A percentile compares a stretch with the other conserved stretches of the same genome.
Evolutionary conservation across 2,888 invertebrate species (phyloP).

Genomic region (Pseudolycoriella hygida): DNA sequence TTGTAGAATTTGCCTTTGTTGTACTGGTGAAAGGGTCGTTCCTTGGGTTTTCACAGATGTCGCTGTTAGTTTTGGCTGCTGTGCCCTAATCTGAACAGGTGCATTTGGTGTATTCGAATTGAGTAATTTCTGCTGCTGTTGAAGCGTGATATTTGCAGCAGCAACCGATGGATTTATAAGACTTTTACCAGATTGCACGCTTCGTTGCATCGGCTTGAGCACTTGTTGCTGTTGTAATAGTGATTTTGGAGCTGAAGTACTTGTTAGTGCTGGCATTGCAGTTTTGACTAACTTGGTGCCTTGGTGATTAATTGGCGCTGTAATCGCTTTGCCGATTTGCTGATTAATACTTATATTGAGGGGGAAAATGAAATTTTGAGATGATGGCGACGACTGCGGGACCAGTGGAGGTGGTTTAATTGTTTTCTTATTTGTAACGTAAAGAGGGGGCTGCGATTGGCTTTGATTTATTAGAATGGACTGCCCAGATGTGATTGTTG

Average conservation of each 20-base stretch:
- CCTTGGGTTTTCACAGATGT: constrained; percentile 15
- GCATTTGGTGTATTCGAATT: not conserved
- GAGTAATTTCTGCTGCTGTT: constrained; percentile 7
- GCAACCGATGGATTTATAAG: constrained; percentile 12
- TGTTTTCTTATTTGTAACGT: constrained; percentile 9
- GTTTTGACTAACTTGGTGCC: constrained; percentile 8
- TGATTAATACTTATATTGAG: constrained; percentile 15
- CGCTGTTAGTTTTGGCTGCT: constrained; percentile 12
- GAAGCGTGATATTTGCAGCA: constrained; percentile 10
- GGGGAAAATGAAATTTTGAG: constrained; percentile 18
- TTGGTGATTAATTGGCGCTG: not conserved
- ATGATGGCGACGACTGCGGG: constrained; percentile 6
- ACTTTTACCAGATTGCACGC: constrained; percentile 12
- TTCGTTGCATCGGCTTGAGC: constrained; percentile 2
- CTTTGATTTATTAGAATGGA: constrained; percentile 10
- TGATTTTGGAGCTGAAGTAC: constrained; percentile 5
- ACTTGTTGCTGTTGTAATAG: constrained; percentile 7
- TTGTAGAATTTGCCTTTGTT: constrained; percentile 24
- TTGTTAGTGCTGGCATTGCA: constrained; percentile 8
- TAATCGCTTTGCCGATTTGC: constrained; percentile 10
- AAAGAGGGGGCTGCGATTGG: constrained; percentile 9
- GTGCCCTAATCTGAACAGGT: not conserved
- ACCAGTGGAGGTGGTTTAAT: constrained; percentile 11
- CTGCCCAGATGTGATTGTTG: constrained; percentile 1
- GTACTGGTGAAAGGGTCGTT: constrained; percentile 21